Evolutionary conservation across 2,888 invertebrate species (phyloP).

Genomic region (Heliconius hortense): DNA sequence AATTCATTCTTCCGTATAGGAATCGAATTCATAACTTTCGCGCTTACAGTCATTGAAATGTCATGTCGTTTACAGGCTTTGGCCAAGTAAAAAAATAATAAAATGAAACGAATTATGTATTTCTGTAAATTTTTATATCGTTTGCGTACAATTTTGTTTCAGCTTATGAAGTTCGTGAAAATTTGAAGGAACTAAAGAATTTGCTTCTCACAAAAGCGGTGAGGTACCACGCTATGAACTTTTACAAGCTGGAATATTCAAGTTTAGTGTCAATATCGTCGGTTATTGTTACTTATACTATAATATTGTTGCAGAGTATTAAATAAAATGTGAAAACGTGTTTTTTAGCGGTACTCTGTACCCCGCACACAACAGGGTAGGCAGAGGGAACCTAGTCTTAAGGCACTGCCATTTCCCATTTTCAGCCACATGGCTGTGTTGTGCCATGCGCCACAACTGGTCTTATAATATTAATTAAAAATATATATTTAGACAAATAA

Average conservation of each 20-base stretch:
- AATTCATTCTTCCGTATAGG: background rate
- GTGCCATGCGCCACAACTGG: no score
- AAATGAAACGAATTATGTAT: background rate
- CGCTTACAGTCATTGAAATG: no score
- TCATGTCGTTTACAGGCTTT: no score
- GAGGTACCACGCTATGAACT: conserved; percentile 60
- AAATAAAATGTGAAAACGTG: conserved; percentile 15
- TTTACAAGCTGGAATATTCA: conserved; percentile 59
- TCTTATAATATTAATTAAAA: no score
- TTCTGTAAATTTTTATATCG: background rate
- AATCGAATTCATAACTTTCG: no score
- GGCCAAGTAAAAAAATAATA: no score
- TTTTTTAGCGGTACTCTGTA: background rate
- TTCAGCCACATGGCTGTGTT: no score
- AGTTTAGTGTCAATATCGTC: conserved; percentile 62
- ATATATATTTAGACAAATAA: background rate
- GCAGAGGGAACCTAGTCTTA: background rate
- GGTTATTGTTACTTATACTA: conserved; percentile 65
- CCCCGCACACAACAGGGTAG: background rate
- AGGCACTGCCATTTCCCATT: background rate
- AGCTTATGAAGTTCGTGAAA: conserved; percentile 11
- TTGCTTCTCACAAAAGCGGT: conserved; percentile 58
- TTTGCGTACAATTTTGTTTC: background rate
- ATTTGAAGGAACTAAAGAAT: conserved; percentile 51
- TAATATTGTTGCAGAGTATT: conserved; percentile 59